Conservation (phyloP, 35 echinoderm and acorn worm genomes). For the Patiria miniata region DNA sequence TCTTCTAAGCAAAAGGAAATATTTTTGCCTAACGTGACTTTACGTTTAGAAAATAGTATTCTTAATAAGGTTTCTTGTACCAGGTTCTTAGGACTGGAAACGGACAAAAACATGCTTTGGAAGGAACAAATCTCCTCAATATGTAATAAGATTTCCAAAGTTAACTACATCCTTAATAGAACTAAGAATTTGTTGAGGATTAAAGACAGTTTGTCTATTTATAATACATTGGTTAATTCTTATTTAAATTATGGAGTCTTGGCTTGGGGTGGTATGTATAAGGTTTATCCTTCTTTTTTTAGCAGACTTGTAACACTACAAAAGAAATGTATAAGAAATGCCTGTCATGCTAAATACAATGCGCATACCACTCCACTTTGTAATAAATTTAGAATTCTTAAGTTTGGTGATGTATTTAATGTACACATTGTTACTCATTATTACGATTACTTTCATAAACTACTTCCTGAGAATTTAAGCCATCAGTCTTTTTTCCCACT, state of each 20-base stretch:
- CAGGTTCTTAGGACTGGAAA: neutral
- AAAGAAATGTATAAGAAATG: neutral
- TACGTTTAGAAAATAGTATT: neutral
- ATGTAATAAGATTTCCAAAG: neutral
- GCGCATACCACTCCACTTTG: neutral
- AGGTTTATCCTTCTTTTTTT: constrained; percentile 8
- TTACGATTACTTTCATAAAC: neutral
- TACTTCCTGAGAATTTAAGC: constrained; percentile 4
- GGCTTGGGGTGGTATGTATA: neutral
- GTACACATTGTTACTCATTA: constrained; percentile 5
- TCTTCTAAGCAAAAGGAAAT: too few relatives aligned
- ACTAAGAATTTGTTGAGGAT: neutral
- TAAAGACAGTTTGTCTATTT: neutral
- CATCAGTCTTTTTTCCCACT: neutral
- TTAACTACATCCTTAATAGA: too few relatives aligned
- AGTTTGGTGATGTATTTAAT: constrained; percentile 5
- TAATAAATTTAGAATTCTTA: neutral
- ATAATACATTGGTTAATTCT: too few relatives aligned
- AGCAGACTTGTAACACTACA: neutral
- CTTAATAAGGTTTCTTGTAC: neutral
- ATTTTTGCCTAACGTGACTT: neutral
- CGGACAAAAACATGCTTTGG: too few relatives aligned
- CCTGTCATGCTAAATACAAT: neutral
- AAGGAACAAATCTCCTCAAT: neutral
- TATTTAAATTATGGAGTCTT: too few relatives aligned